Conservation (phyloP, 1,140 invertebrate species). For the Drosophila pseudoobscura region DNA sequence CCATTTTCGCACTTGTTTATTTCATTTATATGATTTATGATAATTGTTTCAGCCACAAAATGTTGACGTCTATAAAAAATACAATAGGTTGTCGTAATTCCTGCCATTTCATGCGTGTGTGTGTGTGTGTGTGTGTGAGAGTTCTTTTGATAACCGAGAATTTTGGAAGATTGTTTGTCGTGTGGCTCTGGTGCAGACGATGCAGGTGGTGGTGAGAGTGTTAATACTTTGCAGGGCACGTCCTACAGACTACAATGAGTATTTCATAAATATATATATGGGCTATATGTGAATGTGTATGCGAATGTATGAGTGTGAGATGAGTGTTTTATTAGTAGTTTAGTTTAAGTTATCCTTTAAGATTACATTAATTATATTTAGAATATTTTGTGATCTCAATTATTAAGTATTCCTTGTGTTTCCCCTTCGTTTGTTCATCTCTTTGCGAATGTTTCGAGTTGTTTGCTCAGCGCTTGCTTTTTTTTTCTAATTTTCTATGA, state of each 20-base stretch:
- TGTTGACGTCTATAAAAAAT: constrained; percentile 46
- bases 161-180: constrained; percentile 26
- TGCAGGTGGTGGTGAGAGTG: constrained; percentile 24
- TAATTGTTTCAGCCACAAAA: constrained; percentile 29
- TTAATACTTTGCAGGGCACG: constrained; percentile 58
- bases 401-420: constrained; percentile 5
- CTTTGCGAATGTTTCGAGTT: constrained; percentile 71
- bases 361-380: constrained; percentile 60
- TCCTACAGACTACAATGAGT: constrained; percentile 31
- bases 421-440: constrained; percentile 11
- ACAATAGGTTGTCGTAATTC: constrained; percentile 5
- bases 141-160: constrained; percentile 33
- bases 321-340: constrained; percentile 46
- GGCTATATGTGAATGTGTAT: constrained; percentile 54
- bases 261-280: constrained; percentile 56
- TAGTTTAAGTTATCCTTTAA: constrained; percentile 40
- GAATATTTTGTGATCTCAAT: constrained; percentile 42
- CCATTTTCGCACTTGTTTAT: constrained; percentile 23
- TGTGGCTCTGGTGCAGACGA: constrained; percentile 12
- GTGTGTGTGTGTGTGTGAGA: not conserved
- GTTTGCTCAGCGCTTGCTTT: constrained; percentile 17
- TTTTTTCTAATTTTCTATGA: constrained; percentile 69
- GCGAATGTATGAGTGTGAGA: constrained; percentile 50
- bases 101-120: not conserved
- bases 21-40: constrained; percentile 23